phyloP scores from a whole-genome alignment of 1,140 invertebrate species.

The Aphidius gifuensis region DNA sequence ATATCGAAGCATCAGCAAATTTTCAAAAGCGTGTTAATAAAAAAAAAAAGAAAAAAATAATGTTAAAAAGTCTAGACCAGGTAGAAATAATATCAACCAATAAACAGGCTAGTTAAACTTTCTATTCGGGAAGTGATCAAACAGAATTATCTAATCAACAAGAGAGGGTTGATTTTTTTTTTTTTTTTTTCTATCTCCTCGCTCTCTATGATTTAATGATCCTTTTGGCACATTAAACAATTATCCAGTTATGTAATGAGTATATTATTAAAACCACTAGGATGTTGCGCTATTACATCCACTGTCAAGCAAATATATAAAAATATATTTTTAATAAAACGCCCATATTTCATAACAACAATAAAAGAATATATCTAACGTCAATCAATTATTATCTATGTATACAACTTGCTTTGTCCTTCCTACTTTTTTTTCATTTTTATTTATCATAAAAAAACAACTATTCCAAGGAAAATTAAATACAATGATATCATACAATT shows the following conservation, averaged over 20 bases:
- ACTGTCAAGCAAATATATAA: no score
- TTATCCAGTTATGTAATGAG: not conserved
- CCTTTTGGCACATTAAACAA: constrained; percentile 26
- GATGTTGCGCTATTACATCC: not conserved
- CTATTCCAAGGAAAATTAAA: not conserved
- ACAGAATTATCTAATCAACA: constrained; percentile 46
- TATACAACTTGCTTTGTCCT: no score
- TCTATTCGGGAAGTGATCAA: constrained; percentile 46
- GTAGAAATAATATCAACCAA: not conserved
- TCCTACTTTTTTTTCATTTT: not conserved
- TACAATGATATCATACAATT: no score
- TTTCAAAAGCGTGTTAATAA: no score
- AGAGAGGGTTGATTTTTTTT: constrained; percentile 26
- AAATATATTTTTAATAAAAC: no score
- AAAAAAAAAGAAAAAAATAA: no score
- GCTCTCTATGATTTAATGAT: constrained; percentile 7
- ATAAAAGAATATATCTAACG: no score
- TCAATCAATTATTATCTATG: no score
- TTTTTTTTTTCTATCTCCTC: constrained; percentile 13
- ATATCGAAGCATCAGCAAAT: no score
- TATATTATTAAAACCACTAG: not conserved
- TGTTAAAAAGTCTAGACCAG: not conserved
- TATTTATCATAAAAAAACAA: not conserved
- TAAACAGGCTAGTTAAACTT: constrained; percentile 37
- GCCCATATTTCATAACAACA: no score